Conservation (phyloP, 1,140 invertebrate species). For the Zophobas morio region DNA sequence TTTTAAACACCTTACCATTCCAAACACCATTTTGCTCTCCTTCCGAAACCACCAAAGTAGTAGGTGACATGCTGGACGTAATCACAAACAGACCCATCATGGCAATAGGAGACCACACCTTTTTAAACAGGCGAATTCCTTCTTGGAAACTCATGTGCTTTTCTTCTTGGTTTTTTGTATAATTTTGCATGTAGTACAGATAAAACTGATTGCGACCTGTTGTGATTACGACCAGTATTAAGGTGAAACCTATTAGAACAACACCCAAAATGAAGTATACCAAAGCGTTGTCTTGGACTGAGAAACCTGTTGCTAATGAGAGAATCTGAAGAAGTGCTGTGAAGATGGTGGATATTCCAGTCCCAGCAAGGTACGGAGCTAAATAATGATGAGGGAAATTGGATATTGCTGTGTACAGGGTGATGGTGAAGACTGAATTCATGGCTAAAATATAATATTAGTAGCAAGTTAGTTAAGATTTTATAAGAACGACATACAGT, state of each 20-base stretch:
- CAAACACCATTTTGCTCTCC: constrained; percentile 3
- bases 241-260: neutral
- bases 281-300: neutral
- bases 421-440: constrained; percentile 14
- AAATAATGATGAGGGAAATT: constrained; percentile 20
- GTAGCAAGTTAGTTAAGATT: neutral
- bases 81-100: neutral
- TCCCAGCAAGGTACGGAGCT: constrained; percentile 6
- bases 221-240: neutral
- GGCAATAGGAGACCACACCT: constrained; percentile 4
- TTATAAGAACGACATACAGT: constrained; percentile 6
- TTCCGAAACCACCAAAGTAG: constrained; percentile 14
- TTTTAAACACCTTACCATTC: neutral
- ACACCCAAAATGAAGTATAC: neutral
- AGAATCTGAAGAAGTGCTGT: constrained; percentile 9
- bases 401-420: constrained; percentile 7
- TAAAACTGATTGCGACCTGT: constrained; percentile 15
- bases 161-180: neutral
- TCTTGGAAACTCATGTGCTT: neutral
- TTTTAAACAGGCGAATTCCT: neutral
- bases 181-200: constrained; percentile 13
- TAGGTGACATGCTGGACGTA: neutral
- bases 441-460: constrained; percentile 9
- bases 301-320: constrained; percentile 1
- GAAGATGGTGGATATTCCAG: neutral